Evolutionary conservation across 2,797 vertebrate species (phyloP), one percentile per base, ranked within the genome.

Genomic region (Tinamus major): DNA sequence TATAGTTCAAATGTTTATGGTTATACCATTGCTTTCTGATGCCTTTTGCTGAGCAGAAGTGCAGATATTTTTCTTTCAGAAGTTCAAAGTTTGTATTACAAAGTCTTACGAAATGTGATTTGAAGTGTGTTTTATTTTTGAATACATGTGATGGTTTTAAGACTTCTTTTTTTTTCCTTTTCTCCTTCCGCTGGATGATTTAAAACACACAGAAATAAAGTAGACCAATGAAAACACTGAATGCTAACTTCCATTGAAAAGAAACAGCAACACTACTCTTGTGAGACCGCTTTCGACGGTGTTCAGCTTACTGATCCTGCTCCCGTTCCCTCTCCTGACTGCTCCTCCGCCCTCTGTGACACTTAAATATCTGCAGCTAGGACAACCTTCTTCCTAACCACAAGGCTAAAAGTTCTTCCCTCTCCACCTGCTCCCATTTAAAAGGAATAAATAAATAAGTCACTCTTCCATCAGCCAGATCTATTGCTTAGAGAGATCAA

Each of bases 1-100:
- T 95, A 2, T n/a, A 92, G 81, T 49, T 89, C 87, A 79, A 95
- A 80, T 83, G 87, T 87, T 94, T 39, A 9, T 84, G 85, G 89
- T 94, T 68, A 79, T 65, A 41, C 68, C 20, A 5, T 56, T 94
- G 65, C 61, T 91, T 94, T 92, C 87, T 64, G 81, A 86, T 81
- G 88, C 90, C 81, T 85, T 92, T 93, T 95, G 79, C 81, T 80
- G 76, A 92, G 91, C 92, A 92, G 82, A 96, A 95, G 88, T 8
- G 68, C 85, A 90, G 76, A 53, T 78, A 76, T 77, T 94, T 94
- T 96, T 82, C 78, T 89, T 75, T 65, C 42, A n/a, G 79, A 82
- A 88, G 24, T 85, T 79, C 64, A 35, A 29, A 65, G 39, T 91
- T 92, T 87, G 82, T 92, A 68, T 94, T 70, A 58, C 59, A 56